A percentile compares a stretch with the other conserved stretches of the same genome.
Conservation (phyloP, 1,140 invertebrate species). For the Cherax quadricarinatus region DNA sequence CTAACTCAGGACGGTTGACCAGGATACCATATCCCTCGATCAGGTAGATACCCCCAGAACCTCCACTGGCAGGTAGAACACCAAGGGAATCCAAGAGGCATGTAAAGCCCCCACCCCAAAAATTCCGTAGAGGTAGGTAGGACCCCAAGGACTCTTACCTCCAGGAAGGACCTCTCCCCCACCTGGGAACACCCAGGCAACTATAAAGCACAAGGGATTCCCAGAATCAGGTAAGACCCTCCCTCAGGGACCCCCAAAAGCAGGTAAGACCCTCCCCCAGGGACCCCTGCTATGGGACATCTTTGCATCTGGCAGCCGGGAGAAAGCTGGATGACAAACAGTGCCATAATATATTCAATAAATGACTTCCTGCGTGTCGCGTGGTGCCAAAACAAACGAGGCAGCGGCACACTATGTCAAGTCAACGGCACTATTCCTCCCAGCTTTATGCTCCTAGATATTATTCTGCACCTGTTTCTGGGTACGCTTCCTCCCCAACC, state of each 20-base stretch:
- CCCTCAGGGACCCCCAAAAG: background rate
- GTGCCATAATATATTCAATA: background rate
- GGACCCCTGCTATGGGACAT: slow-evolving; percentile 3
- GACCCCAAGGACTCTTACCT: background rate
- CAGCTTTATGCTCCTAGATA: background rate
- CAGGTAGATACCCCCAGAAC: background rate
- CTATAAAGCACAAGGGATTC: too few relatives aligned
- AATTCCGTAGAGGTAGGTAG: background rate
- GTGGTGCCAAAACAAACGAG: background rate
- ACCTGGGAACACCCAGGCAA: background rate
- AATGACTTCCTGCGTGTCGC: slow-evolving; percentile 13
- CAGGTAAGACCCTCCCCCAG: background rate
- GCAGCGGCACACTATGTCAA: background rate
- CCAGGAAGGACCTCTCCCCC: background rate
- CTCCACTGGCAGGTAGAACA: background rate
- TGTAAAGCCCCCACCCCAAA: too few relatives aligned
- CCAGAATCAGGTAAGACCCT: background rate
- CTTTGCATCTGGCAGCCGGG: slow-evolving; percentile 4
- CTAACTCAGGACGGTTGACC: too few relatives aligned
- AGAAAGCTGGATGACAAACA: background rate
- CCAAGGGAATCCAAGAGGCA: background rate
- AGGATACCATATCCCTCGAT: too few relatives aligned
- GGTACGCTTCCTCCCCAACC: background rate
- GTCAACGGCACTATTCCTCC: background rate
- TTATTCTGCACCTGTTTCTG: background rate